Evolutionary conservation across 2,113 vertebrate genomes (phyloP).

Genomic region (Grus americana): DNA sequence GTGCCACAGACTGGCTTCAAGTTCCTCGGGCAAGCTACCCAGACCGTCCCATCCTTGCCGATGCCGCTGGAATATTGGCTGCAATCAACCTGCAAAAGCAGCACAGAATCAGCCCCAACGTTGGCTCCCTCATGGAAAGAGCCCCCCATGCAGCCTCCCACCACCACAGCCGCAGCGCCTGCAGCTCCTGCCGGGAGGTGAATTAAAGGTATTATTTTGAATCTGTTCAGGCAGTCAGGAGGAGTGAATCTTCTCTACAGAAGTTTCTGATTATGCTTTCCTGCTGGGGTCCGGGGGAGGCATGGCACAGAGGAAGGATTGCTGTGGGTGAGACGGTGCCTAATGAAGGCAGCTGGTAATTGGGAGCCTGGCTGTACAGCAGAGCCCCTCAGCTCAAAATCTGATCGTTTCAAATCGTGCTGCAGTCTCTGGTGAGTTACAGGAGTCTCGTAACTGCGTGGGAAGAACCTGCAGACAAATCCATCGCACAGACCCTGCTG

Average conservation of each 20-base stretch:
- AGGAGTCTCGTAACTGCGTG: neutral
- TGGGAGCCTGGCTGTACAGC: neutral
- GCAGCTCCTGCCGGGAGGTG: neutral
- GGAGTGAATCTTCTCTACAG: neutral
- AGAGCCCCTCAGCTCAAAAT: neutral
- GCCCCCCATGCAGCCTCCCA: neutral
- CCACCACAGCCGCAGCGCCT: rapidly evolving
- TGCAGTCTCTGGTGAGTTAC: neutral
- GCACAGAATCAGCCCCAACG: neutral
- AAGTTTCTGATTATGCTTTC: neutral
- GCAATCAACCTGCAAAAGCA: conserved; percentile 39
- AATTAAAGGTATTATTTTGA: neutral
- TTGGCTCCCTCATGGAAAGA: neutral
- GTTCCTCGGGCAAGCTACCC: neutral
- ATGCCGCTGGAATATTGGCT: neutral
- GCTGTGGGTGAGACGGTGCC: neutral
- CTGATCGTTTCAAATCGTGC: neutral
- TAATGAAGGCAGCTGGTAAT: conserved; percentile 12
- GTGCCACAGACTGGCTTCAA: conserved; percentile 11
- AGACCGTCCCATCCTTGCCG: neutral
- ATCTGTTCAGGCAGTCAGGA: neutral
- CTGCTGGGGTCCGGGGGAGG: neutral
- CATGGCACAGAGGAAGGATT: neutral
- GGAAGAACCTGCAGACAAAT: conserved; percentile 40
- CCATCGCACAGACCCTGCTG: neutral